phyloP scores from a whole-genome alignment of 2,113 vertebrate genomes.

The Pollachius pollachius region DNA sequence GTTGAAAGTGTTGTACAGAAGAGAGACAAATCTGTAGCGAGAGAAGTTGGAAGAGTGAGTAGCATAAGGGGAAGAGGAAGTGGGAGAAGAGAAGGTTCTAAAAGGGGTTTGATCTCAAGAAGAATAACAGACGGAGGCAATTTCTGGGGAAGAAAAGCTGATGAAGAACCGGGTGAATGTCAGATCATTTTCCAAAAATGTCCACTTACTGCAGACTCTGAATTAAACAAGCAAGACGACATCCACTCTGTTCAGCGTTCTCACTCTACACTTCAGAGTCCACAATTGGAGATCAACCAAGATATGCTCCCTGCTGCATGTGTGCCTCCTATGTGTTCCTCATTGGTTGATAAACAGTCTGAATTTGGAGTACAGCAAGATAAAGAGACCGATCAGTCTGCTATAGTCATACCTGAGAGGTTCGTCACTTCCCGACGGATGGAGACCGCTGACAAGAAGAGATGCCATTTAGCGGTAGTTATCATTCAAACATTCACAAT shows the following conservation, averaged over 20 bases:
- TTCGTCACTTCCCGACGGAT: constrained; percentile 46
- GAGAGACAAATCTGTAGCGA: constrained; percentile 33
- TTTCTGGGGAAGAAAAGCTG: constrained; percentile 13
- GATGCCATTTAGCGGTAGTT: background rate
- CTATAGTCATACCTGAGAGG: constrained; percentile 65
- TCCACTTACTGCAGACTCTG: constrained; percentile 35
- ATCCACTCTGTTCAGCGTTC: background rate
- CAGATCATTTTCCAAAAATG: constrained; percentile 59
- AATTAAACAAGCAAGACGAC: constrained; percentile 33
- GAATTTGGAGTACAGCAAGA: constrained; percentile 25
- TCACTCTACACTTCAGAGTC: constrained; percentile 11
- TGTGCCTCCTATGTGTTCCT: constrained; percentile 16
- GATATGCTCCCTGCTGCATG: background rate
- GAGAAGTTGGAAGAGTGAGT: constrained; percentile 12
- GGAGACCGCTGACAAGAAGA: constrained; percentile 19
- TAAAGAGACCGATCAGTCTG: constrained; percentile 48
- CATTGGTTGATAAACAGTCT: constrained; percentile 27
- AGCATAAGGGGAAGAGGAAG: constrained; percentile 25
- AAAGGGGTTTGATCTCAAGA: constrained; percentile 19
- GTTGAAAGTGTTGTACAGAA: constrained; percentile 62
- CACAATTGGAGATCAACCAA: constrained; percentile 8
- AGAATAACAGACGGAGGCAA: constrained; percentile 16
- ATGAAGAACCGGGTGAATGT: constrained; percentile 60
- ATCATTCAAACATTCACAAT: constrained; percentile 44
- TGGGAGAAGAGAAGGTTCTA: constrained; percentile 31